Base-by-base conservation (phyloP, 1,140 invertebrate genomes). In the Brachionus asplanchnoidis region DNA sequence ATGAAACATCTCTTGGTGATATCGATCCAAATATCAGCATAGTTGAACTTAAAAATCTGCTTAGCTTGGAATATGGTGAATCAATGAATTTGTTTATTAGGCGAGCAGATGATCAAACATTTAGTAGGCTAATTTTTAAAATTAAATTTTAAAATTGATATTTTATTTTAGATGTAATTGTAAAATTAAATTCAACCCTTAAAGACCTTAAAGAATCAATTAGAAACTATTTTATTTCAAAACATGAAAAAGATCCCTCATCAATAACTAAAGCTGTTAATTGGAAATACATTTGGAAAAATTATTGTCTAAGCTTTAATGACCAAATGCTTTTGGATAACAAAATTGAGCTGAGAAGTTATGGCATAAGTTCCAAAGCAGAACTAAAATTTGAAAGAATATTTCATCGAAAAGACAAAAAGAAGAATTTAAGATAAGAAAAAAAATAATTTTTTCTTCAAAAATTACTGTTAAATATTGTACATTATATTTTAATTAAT, bases 61-160 rank as follows among this genome's bases (percentile, higher is more conserved):
- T 82, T 3, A 82, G 79, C 40, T 36, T 82, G 14, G 79, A 82
- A 68, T 42, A 82, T 44, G 79, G 79, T 65, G 79, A 82, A 68
- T 82, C 79, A 23, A 82, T 82, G 79, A 82, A 44, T 9, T 40
- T 82, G 20, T 60, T 42, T 46, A 60, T 82, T 23, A 68, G 32
- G 40, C 28, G 79, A 66, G 79, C 53, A 44, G 79, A 82, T 65
- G 42, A 68, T 26, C 79, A 82, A 68, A 40, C 40, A 44, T 65
- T 82, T 36, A 65, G 79, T 82, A 36, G 11, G 14, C 28, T 28
- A 26, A 26, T 75, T 75, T 75, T 75, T 23, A 20, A 46, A 23
- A 75, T 42, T 75, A 75, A 12, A 77, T 50, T 28, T 53, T 20
- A 11, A 8, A 9, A 73, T 73, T 73, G 1, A 32, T 73, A n/a